Conservation (phyloP, 2,113 vertebrate genomes). For the Tylochromis polylepis region DNA sequence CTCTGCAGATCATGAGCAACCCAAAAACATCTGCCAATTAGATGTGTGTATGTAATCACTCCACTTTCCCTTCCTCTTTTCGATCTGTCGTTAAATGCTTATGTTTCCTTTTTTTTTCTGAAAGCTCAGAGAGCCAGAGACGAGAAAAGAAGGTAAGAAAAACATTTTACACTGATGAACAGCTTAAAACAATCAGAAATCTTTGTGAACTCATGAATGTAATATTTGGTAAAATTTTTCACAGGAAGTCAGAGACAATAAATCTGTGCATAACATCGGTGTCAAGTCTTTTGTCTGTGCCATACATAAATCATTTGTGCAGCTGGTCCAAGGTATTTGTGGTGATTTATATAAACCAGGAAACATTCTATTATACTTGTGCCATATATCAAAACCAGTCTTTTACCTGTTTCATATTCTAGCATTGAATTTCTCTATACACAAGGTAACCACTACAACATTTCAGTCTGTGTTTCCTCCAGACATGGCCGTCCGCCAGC, state of each 20-base stretch:
- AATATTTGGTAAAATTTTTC: fast-evolving
- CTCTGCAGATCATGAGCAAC: too few species aligned
- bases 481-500: fast-evolving
- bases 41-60: too few species aligned
- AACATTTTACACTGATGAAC: neutral
- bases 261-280: fast-evolving
- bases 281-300: neutral
- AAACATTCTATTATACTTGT: neutral
- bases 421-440: fast-evolving
- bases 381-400: neutral
- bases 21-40: too few species aligned
- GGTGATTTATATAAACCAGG: neutral
- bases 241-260: neutral
- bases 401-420: neutral
- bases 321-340: fast-evolving
- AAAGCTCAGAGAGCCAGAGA: neutral
- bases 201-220: neutral
- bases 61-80: neutral
- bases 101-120: neutral
- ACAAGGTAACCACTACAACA: fast-evolving
- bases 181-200: neutral
- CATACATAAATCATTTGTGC: neutral
- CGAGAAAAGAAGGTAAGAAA: neutral
- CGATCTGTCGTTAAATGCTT: neutral
- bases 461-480: neutral